Percentiles rank a stretch among this genome's conserved stretches.
phyloP scores from a whole-genome alignment of 2,113 vertebrate species.

The Hypanus sabinus region DNA sequence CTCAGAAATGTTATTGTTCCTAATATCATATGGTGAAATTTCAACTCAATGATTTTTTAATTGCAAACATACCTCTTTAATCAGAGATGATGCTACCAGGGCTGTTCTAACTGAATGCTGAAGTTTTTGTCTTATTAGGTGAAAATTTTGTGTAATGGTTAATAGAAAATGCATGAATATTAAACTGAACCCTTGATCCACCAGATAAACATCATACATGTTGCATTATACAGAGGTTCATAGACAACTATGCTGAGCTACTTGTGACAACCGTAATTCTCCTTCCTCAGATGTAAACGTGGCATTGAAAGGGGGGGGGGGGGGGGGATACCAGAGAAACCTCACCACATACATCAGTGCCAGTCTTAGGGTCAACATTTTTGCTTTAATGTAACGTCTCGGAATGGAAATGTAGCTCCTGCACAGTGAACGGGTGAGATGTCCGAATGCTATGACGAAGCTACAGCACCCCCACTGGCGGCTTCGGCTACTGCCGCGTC shows the following conservation, averaged over 20 bases:
- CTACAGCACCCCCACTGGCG: conserved; percentile 5
- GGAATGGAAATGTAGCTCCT: background rate
- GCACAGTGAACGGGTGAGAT: background rate
- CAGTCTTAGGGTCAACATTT: background rate
- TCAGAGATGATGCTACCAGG: background rate
- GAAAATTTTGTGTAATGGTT: background rate
- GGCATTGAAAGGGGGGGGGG: background rate
- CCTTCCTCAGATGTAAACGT: background rate
- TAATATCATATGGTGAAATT: background rate
- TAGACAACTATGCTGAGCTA: background rate
- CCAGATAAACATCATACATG: background rate
- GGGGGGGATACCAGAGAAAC: background rate
- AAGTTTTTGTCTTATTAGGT: background rate
- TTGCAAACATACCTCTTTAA: background rate
- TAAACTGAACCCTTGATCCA: background rate
- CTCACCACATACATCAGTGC: background rate
- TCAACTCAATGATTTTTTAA: background rate
- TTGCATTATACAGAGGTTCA: background rate
- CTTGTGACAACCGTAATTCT: background rate
- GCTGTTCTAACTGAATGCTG: background rate
- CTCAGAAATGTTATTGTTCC: background rate
- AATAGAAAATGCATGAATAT: background rate
- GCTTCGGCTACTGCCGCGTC: background rate
- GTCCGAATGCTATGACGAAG: background rate
- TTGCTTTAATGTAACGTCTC: background rate